phyloP scores from a whole-genome alignment of 2,888 invertebrate genomes.

The Rotaria macrura region DNA sequence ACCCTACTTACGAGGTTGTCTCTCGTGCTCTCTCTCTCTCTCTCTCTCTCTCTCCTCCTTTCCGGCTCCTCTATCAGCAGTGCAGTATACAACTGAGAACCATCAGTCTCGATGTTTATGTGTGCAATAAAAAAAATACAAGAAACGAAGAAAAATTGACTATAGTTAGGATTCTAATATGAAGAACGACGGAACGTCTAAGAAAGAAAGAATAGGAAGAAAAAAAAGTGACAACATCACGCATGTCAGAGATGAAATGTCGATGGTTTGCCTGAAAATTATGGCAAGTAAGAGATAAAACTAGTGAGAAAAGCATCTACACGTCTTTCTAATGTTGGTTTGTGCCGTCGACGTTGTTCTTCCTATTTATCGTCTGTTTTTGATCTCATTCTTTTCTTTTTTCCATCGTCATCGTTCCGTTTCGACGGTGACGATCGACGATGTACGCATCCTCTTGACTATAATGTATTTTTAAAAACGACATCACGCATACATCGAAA shows the following conservation, averaged over 20 bases:
- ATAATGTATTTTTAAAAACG: background rate
- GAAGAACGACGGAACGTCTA: background rate
- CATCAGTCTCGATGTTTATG: background rate
- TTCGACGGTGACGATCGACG: constrained; percentile 8
- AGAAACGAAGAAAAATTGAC: background rate
- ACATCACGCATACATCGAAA: background rate
- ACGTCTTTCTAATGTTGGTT: background rate
- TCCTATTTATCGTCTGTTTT: background rate
- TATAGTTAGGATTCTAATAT: background rate
- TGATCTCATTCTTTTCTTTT: background rate
- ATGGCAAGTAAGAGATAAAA: background rate
- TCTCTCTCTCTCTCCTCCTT: background rate
- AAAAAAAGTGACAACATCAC: constrained; percentile 2
- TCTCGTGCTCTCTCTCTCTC: background rate
- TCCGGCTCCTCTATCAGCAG: background rate
- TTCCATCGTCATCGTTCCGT: background rate
- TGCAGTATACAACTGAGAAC: background rate
- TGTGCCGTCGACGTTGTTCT: background rate
- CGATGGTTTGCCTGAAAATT: background rate
- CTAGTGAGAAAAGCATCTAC: background rate
- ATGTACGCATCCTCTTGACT: background rate
- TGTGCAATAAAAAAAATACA: background rate
- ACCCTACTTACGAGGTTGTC: background rate
- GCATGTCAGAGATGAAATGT: background rate
- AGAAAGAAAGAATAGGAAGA: background rate